These are phyloP conservation scores for Macroglossus sobrinus DNA, from an alignment of 2,113 vertebrate genomes.

Conservation along the genomic window DNA sequence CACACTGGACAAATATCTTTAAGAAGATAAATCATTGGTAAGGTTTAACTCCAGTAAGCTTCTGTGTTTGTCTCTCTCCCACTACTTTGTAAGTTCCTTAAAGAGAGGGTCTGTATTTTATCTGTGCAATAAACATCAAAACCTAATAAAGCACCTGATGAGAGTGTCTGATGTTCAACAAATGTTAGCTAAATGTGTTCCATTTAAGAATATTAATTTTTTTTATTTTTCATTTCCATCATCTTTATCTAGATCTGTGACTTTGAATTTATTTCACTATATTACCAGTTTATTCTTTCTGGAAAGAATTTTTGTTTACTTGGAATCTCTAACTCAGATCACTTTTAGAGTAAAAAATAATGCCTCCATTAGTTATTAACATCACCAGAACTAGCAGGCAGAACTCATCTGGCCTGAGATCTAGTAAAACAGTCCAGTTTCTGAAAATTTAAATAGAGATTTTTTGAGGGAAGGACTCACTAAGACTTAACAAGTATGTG, in stretches of 20 bases:
- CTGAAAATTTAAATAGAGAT: conserved; percentile 11
- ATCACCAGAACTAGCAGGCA: background rate
- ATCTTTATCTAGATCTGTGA: background rate
- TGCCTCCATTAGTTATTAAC: background rate
- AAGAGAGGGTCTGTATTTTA: background rate
- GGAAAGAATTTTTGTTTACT: conserved; percentile 33
- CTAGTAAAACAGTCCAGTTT: background rate
- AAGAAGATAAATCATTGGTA: background rate
- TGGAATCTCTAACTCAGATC: conserved; percentile 12
- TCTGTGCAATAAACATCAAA: background rate
- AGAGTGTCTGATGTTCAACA: background rate
- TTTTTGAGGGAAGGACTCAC: background rate
- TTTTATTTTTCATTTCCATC: background rate
- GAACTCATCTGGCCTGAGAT: background rate
- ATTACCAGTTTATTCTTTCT: background rate
- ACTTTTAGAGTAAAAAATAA: background rate
- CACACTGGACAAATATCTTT: background rate
- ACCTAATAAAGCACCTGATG: background rate
- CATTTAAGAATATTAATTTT: background rate
- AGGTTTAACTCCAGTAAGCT: background rate
- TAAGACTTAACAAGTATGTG: background rate
- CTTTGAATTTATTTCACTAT: background rate
- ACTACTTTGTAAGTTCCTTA: background rate
- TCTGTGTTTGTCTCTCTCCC: background rate
- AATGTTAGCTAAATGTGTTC: background rate